These are phyloP conservation scores for Thelaira solivaga DNA, from an alignment of 2,888 invertebrate genomes.

Conservation along the genomic window DNA sequence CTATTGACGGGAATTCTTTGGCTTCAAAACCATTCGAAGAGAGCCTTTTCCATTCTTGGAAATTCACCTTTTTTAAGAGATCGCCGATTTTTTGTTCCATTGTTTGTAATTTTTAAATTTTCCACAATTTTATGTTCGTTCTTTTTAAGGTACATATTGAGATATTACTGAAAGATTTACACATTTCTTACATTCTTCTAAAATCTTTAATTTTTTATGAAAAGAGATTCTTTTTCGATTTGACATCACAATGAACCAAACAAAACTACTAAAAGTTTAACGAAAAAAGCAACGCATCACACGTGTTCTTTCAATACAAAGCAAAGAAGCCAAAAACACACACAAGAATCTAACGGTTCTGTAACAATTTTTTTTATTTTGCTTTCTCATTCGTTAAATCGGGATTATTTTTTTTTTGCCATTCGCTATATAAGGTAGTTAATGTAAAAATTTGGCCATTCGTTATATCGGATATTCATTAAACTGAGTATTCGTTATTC, in stretches of 20 bases:
- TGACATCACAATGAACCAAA: neutral
- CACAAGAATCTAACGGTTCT: neutral
- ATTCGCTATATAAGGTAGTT: neutral
- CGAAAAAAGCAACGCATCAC: neutral
- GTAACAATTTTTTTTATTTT: neutral
- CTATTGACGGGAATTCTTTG: slow-evolving; percentile 16
- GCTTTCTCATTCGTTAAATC: neutral
- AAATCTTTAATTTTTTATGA: neutral
- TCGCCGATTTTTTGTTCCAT: slow-evolving; percentile 8
- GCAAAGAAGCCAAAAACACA: neutral
- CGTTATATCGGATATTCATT: neutral
- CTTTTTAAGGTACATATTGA: slow-evolving; percentile 21
- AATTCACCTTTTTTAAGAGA: slow-evolving; percentile 20
- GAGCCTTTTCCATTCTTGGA: neutral
- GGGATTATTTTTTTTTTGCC: slow-evolving; percentile 11
- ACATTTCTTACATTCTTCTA: neutral
- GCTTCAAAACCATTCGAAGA: neutral
- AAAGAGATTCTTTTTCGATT: slow-evolving; percentile 4
- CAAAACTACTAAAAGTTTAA: neutral
- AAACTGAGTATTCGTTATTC: slow-evolving; percentile 4
- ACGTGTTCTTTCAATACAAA: too few relatives aligned
- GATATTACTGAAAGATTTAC: neutral
- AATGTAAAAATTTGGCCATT: neutral
- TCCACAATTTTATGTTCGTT: slow-evolving; percentile 6
- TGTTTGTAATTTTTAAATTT: slow-evolving; percentile 23